Conservation (phyloP, 1,140 invertebrate genomes). For the Papilio polytes region DNA sequence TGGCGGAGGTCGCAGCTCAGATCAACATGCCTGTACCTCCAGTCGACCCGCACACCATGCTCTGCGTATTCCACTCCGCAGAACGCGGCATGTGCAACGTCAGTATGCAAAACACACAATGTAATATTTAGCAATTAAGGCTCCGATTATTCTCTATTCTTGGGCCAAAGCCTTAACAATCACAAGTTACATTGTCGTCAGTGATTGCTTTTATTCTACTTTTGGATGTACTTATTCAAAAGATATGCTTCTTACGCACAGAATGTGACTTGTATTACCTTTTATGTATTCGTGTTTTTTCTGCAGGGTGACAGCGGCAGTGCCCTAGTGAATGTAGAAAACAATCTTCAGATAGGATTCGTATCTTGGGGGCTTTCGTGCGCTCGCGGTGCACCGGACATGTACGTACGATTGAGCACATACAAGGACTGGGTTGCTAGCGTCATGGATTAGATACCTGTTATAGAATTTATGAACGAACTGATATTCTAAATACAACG, state of each 20-base stretch:
- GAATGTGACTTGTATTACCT: too few relatives aligned
- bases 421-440: conserved; percentile 71
- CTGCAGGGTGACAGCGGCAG: conserved; percentile 84
- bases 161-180: too few relatives aligned
- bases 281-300: too few relatives aligned
- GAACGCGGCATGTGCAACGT: conserved; percentile 63
- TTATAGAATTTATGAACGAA: too few relatives aligned
- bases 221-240: too few relatives aligned
- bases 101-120: conserved; percentile 43
- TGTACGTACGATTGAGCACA: conserved; percentile 58
- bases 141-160: too few relatives aligned
- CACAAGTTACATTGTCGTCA: too few relatives aligned
- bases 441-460: neutral
- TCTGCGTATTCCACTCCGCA: conserved; percentile 59
- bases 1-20: neutral
- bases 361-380: conserved; percentile 86
- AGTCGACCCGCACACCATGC: conserved; percentile 57
- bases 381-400: conserved; percentile 76
- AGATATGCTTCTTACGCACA: too few relatives aligned
- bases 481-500: too few relatives aligned
- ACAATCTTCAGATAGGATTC: conserved; percentile 79
- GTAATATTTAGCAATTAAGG: too few relatives aligned
- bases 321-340: conserved; percentile 77
- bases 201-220: too few relatives aligned
- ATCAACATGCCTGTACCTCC: conserved; percentile 50